These are phyloP conservation scores for Dryobota labecula DNA, from an alignment of 2,888 invertebrate genomes.

Conservation along the genomic window DNA sequence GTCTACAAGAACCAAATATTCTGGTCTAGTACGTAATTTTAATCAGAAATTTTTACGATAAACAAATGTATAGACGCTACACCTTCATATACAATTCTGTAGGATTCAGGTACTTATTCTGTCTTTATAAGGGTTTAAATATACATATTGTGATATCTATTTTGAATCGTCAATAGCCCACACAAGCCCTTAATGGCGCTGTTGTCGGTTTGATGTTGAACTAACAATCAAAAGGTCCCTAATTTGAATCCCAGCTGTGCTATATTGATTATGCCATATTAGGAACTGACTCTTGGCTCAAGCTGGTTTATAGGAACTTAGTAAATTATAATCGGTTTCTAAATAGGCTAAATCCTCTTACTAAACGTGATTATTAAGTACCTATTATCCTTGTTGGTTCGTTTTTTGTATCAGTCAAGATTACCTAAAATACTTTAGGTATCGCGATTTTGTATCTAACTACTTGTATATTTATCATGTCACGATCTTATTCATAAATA, in stretches of 20 bases:
- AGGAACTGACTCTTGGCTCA: too few species aligned
- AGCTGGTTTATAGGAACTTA: not conserved
- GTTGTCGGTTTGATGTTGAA: not conserved
- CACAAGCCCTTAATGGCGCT: not conserved
- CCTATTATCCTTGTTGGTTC: slow-evolving; percentile 1
- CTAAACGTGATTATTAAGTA: not conserved
- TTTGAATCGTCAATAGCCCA: not conserved
- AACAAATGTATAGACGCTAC: not conserved
- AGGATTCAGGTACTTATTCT: too few species aligned
- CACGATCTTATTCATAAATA: slow-evolving; percentile 34
- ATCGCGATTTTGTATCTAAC: not conserved
- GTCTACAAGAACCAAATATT: not conserved
- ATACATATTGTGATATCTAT: not conserved
- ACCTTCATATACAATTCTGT: not conserved
- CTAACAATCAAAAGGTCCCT: not conserved
- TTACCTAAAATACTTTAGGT: not conserved
- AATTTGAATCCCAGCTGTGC: not conserved
- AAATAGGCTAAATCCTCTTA: not conserved
- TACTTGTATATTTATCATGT: not conserved
- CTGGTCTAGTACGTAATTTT: not conserved
- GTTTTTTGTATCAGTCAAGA: slow-evolving; percentile 10
- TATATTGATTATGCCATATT: too few species aligned
- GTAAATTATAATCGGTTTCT: not conserved
- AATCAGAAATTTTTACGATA: not conserved
- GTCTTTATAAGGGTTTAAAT: not conserved